These are phyloP conservation scores for Trichopria drosophilae DNA, from an alignment of 2,888 invertebrate species.

Conservation along the genomic window DNA sequence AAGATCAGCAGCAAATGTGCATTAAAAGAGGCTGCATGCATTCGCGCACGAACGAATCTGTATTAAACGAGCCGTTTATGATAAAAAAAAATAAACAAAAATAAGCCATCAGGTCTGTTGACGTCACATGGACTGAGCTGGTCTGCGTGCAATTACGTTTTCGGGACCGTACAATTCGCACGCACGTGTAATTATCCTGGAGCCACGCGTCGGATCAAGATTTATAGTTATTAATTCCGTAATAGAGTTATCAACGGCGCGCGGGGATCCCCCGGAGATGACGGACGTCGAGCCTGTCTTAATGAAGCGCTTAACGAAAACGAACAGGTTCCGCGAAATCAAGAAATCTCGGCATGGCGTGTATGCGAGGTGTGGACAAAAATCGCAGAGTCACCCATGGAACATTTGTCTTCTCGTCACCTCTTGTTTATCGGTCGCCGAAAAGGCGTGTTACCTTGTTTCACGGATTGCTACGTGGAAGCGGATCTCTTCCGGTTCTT, in stretches of 20 bases:
- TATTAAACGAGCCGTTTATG: too few relatives aligned
- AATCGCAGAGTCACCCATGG: conserved; percentile 35
- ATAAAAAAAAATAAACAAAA: too few relatives aligned
- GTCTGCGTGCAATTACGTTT: too few relatives aligned
- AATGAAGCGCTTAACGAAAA: conserved; percentile 35
- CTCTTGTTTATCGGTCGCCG: conserved; percentile 20
- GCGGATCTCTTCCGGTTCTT: too few relatives aligned
- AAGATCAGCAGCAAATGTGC: too few relatives aligned
- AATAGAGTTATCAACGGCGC: conserved; percentile 50
- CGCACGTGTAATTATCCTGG: conserved; percentile 51
- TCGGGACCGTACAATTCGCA: conserved; percentile 50
- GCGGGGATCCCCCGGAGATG: conserved; percentile 23
- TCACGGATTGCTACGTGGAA: too few relatives aligned
- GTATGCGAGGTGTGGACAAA: conserved; percentile 4
- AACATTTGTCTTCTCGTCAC: conserved; percentile 35
- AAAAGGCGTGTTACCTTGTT: conserved; percentile 27
- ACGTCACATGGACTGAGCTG: too few relatives aligned
- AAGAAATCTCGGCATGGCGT: conserved; percentile 1
- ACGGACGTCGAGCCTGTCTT: conserved; percentile 17
- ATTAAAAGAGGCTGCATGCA: too few relatives aligned
- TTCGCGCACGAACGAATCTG: too few relatives aligned
- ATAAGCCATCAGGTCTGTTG: too few relatives aligned
- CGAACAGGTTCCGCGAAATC: conserved; percentile 30
- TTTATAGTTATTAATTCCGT: conserved; percentile 56
- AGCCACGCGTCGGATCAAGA: conserved; percentile 33